Evolutionary conservation across 2,888 invertebrate species (phyloP), one percentile per base, ranked within the genome.

Genomic region (Halocaridina rubra): DNA sequence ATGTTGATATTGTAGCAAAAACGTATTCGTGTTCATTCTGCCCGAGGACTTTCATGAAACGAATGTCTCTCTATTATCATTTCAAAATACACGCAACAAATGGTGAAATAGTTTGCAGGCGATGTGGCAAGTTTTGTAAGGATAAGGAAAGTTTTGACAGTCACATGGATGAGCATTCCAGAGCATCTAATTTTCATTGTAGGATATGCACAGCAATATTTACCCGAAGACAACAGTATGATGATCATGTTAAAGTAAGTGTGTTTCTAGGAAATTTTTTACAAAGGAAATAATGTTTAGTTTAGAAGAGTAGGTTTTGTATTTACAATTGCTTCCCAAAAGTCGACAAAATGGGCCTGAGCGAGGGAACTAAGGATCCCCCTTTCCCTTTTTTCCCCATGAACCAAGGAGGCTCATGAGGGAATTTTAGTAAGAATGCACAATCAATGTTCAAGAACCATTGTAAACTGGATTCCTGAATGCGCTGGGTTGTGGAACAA

Each of bases 121-220:
- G 88, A 75, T 90, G 90, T 88, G 90, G 90, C 7, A 82, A 86
- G 64, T 89, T 90, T 81, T 89, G 89, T 57, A 88, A 89, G 5
- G 88, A 86, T 59, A 85, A 89, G 22, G 89, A 88, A 10, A 85
- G 77, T 4, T 89, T 88, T 77, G 75, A 84, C 29, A 81, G 84
- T 16, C 90, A 90, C 81, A 88, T 89, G 87, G 86, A 81, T 33
- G 87, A 89, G 22, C 90, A 90, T 85, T 72, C 88, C 7, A 86
- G 88, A 67, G 88, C 89, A 30, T 88, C 89, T 13, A 88, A 88
- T 30, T 90, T 88, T 80, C 88, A 88, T 76, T 90, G 90, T 81
- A 82, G 86, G 7, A 88, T 89, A 24, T 90, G 90, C 81, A 86
- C 87, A 22, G 88, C 89, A 69, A 88, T 84, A n/a, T 90, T 90